Conservation (phyloP, 2,888 invertebrate species). For the Erebia aethiops region DNA sequence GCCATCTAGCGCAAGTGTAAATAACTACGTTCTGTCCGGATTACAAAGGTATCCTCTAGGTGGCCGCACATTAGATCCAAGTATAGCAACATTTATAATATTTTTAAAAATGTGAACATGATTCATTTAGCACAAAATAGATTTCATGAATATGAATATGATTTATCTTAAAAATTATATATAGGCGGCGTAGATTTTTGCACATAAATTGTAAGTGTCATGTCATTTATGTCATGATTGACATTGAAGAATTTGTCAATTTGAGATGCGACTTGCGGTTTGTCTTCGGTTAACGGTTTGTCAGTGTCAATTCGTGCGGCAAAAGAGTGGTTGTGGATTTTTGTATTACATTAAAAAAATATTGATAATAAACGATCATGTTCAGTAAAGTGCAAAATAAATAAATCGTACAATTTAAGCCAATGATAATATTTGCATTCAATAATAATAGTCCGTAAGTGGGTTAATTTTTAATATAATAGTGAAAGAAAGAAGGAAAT, state of each 20-base stretch:
- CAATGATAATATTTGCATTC: background rate
- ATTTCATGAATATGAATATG: too few species aligned
- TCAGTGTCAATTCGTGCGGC: constrained; percentile 47
- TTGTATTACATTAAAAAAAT: constrained; percentile 31
- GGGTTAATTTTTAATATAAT: constrained; percentile 38
- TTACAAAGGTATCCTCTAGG: background rate
- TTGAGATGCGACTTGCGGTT: too few species aligned
- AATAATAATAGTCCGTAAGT: background rate
- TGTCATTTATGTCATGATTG: too few species aligned
- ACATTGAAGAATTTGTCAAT: too few species aligned
- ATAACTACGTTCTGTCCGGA: background rate
- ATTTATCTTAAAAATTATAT: too few species aligned
- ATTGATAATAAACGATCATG: constrained; percentile 40
- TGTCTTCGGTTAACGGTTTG: constrained; percentile 24
- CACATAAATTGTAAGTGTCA: too few species aligned
- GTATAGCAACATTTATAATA: background rate
- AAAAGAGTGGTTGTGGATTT: constrained; percentile 40
- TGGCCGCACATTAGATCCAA: background rate
- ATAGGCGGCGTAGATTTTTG: too few species aligned
- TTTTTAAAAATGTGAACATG: too few species aligned
- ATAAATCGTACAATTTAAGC: background rate
- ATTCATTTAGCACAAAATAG: too few species aligned
- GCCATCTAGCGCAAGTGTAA: constrained; percentile 1
- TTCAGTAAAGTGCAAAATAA: constrained; percentile 30
- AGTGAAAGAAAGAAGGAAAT: constrained; percentile 70